These are phyloP conservation scores for Strigamia crassipes DNA, from an alignment of 2,888 invertebrate genomes.

Conservation along the genomic window DNA sequence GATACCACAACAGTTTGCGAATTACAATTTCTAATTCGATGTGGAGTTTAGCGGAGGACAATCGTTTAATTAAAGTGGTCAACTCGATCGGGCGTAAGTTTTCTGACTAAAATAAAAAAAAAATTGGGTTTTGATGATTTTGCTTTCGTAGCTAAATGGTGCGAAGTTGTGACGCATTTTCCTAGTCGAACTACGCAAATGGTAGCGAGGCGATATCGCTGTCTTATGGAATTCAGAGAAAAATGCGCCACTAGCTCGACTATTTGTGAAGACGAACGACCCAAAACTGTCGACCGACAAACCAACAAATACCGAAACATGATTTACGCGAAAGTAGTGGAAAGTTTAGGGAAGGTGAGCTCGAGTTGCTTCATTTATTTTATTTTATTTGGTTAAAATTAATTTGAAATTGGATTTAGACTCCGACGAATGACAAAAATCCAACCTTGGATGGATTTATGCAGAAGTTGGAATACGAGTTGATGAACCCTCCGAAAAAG, in stretches of 20 bases:
- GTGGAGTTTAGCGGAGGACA: background rate
- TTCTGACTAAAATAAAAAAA: no score
- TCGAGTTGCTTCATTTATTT: no score
- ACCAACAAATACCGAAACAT: background rate
- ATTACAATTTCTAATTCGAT: background rate
- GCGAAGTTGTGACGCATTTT: background rate
- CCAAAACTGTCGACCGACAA: background rate
- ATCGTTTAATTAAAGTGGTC: background rate
- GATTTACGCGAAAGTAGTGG: background rate
- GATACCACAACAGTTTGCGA: background rate
- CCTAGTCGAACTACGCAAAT: background rate
- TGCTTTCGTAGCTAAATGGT: conserved; percentile 20
- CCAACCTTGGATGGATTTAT: background rate
- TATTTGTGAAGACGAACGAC: background rate
- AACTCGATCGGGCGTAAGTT: background rate
- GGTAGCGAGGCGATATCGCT: background rate
- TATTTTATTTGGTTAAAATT: no score
- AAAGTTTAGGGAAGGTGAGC: no score
- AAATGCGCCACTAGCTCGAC: background rate
- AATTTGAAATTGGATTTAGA: no score
- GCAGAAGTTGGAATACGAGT: background rate
- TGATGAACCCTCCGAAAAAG: background rate
- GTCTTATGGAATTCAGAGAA: background rate
- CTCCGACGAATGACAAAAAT: no score
- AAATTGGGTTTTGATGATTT: no score